Percentiles rank a stretch among this genome's conserved stretches.
Evolutionary conservation across 2,113 vertebrate genomes (phyloP).

Genomic region (Hippocampus mohnikei): DNA sequence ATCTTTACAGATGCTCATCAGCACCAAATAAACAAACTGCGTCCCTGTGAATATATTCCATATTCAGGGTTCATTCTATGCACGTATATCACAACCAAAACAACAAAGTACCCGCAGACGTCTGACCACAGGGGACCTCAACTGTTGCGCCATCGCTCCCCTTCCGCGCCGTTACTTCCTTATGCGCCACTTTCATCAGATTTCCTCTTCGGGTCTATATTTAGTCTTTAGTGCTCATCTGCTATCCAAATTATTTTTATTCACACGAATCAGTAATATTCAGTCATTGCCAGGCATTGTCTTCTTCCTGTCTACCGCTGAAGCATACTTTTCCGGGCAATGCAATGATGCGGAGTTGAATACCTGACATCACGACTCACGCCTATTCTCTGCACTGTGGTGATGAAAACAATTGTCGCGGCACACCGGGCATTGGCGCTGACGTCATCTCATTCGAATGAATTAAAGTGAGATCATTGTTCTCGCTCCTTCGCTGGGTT

Average conservation of each 20-base stretch:
- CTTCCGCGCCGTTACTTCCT: slow-evolving; percentile 10
- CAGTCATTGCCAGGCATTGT: not conserved
- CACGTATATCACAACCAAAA: too few species aligned
- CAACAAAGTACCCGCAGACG: not conserved
- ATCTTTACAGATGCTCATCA: not conserved
- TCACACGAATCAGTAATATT: not conserved
- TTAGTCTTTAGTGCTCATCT: slow-evolving; percentile 6
- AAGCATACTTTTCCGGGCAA: not conserved
- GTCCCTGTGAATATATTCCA: not conserved
- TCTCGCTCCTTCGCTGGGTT: not conserved
- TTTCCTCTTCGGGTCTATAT: slow-evolving; percentile 3
- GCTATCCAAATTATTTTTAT: slow-evolving; percentile 1
- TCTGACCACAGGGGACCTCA: not conserved
- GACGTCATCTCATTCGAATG: not conserved
- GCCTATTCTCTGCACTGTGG: too few species aligned
- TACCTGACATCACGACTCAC: not conserved
- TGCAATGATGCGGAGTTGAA: not conserved
- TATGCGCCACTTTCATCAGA: slow-evolving; percentile 5
- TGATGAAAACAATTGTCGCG: not conserved
- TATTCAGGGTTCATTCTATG: too few species aligned
- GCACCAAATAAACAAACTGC: not conserved
- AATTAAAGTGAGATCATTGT: not conserved
- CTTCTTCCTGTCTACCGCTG: not conserved
- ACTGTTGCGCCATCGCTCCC: too few species aligned
- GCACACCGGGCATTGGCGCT: not conserved